Percentiles rank a stretch among this genome's conserved stretches.
phyloP scores from a whole-genome alignment of 2,113 vertebrate genomes.

The Meleagris gallopavo region DNA sequence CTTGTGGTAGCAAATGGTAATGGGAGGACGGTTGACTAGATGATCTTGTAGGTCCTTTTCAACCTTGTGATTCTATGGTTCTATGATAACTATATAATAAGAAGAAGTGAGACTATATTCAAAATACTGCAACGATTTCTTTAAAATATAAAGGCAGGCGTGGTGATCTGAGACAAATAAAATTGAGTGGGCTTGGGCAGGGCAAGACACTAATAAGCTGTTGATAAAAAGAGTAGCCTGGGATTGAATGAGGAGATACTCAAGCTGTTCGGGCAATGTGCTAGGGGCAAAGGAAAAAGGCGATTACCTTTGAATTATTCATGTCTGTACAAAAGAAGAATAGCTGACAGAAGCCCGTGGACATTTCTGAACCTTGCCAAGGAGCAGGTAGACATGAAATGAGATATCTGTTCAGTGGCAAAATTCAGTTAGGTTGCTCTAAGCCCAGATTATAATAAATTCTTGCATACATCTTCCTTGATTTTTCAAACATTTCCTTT shows the following conservation, averaged over 20 bases:
- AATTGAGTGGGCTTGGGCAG: not conserved
- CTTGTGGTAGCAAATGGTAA: too few relatives aligned
- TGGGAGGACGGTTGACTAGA: too few relatives aligned
- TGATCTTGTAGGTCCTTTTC: too few relatives aligned
- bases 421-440: not conserved
- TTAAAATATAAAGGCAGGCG: not conserved
- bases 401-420: not conserved
- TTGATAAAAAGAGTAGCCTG: conserved; percentile 37
- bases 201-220: conserved; percentile 33
- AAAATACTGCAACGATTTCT: not conserved
- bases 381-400: not conserved
- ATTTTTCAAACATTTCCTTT: not conserved
- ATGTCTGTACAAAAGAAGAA: not conserved
- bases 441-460: not conserved
- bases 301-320: conserved; percentile 27
- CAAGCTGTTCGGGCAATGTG: conserved; percentile 17
- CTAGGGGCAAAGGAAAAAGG: conserved; percentile 13
- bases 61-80: too few relatives aligned
- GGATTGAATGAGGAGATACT: conserved; percentile 20
- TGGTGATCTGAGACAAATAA: not conserved
- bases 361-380: not conserved
- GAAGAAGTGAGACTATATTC: not conserved
- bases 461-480: not conserved
- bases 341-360: not conserved
- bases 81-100: not conserved